A percentile compares a stretch with the other conserved stretches of the same genome.
phyloP scores from a whole-genome alignment of 2,888 invertebrate genomes.

The Cerastis leucographa region DNA sequence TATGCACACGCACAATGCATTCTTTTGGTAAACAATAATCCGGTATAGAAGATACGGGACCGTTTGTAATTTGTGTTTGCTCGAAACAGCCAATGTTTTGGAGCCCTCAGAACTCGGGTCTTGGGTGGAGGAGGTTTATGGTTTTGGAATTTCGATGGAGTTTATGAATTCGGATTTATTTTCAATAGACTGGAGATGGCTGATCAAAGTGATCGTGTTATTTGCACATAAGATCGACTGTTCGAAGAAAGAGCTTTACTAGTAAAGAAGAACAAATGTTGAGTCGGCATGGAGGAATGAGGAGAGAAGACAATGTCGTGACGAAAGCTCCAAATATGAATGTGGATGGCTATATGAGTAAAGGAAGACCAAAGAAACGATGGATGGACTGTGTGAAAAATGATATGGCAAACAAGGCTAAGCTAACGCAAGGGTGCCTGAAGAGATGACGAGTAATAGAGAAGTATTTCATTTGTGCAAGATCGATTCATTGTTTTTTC shows the following conservation, averaged over 20 bases:
- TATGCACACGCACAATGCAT: constrained; percentile 1
- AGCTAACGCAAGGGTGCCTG: too few species aligned
- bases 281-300: too few species aligned
- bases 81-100: background rate
- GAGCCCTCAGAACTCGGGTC: background rate
- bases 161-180: background rate
- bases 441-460: too few species aligned
- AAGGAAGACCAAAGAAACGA: too few species aligned
- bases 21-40: background rate
- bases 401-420: too few species aligned
- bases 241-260: background rate
- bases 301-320: too few species aligned
- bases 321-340: too few species aligned
- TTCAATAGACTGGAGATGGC: background rate
- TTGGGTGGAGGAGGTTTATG: background rate
- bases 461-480: background rate
- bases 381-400: too few species aligned
- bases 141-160: background rate
- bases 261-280: too few species aligned
- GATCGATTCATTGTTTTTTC: constrained; percentile 15
- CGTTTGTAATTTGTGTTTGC: background rate
- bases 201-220: background rate
- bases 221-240: background rate
- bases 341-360: too few species aligned
- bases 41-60: background rate